phyloP scores from a whole-genome alignment of 2,113 vertebrate genomes.

The Onychostoma macrolepis region DNA sequence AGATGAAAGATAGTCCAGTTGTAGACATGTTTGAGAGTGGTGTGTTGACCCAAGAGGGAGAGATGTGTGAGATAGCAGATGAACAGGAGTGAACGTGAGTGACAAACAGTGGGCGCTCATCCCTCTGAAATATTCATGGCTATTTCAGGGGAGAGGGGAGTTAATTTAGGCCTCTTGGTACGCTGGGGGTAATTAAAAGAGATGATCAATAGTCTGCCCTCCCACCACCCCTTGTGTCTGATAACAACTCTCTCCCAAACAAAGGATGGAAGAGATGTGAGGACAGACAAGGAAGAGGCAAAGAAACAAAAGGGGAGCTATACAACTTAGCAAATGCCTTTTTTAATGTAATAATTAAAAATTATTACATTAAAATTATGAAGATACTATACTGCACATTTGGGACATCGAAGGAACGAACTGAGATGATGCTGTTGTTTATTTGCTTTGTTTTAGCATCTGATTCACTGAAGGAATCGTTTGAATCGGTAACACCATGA shows the following conservation, averaged over 20 bases:
- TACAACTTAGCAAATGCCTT: not conserved
- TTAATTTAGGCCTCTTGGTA: slow-evolving; percentile 81
- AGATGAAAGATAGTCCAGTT: not conserved
- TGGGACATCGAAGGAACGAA: not conserved
- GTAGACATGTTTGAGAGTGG: slow-evolving; percentile 16
- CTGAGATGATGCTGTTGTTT: too few relatives aligned
- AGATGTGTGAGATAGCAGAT: slow-evolving; percentile 79
- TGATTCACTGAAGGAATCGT: not conserved
- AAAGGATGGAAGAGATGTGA: slow-evolving; percentile 37
- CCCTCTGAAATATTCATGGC: slow-evolving; percentile 83
- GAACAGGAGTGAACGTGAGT: slow-evolving; percentile 72
- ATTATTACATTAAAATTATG: not conserved
- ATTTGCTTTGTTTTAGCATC: not conserved
- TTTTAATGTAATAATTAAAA: not conserved
- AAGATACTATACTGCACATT: not conserved
- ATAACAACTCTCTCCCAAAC: slow-evolving; percentile 71
- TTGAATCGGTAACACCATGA: not conserved
- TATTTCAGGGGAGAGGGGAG: slow-evolving; percentile 76
- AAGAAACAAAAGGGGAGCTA: not conserved
- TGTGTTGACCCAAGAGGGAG: slow-evolving; percentile 60
- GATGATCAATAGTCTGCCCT: slow-evolving; percentile 79
- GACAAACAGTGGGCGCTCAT: slow-evolving; percentile 74
- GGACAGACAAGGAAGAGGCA: slow-evolving; percentile 45
- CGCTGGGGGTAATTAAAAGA: slow-evolving; percentile 85
- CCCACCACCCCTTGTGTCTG: slow-evolving; percentile 70